Base-by-base conservation (phyloP, 2,888 invertebrate genomes). In the Macrophya annulata region DNA sequence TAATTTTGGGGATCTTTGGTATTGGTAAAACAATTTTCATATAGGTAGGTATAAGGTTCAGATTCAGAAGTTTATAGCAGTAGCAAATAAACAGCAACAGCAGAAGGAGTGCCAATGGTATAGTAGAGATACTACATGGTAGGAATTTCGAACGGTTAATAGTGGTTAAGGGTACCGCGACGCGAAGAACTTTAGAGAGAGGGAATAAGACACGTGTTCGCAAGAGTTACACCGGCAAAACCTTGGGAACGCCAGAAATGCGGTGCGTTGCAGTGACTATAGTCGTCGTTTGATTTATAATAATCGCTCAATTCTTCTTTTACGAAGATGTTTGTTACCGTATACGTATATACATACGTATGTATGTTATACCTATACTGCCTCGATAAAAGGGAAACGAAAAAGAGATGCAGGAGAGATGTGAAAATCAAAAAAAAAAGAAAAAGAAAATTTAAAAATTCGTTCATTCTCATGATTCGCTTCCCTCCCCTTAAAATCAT, bases 301-400 rank as follows among this genome's bases (percentile, higher is more conserved):
- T 92, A 92, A 92, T 92, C 91, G 91, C 90, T 91, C 91, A 91
- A 92, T 91, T 91, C 92, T 91, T 90, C 89, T 88, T 81, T 62
- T 81, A 81, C 81, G 81, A 81, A 81, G 81, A 81, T 43, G 81
- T 81, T 43, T 37, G 59, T 62, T 81, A 62, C 68, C 68, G 68
- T 68, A 37, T 68, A 68, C 37, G 10, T 37, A 5, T 9, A 48
- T 9, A 48, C 9, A 1, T 48, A 48, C 9, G n/a, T 3, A 62
- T 62, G 8, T n/a, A n/a, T n/a, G n/a, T n/a, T n/a, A n/a, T n/a
- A n/a, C n/a, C n/a, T n/a, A n/a, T 3, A 3, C 65, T 25, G 25
- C 15, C 15, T 9, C 51, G 31, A 25, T 40, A 17, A 17, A 31
- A 31, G 55, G 25, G 17, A 55, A 51, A 12, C 62, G n/a, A 8